Percentiles rank a stretch among this genome's conserved stretches.
phyloP scores from a whole-genome alignment of 2,113 vertebrate genomes.

The Callospermophilus lateralis region DNA sequence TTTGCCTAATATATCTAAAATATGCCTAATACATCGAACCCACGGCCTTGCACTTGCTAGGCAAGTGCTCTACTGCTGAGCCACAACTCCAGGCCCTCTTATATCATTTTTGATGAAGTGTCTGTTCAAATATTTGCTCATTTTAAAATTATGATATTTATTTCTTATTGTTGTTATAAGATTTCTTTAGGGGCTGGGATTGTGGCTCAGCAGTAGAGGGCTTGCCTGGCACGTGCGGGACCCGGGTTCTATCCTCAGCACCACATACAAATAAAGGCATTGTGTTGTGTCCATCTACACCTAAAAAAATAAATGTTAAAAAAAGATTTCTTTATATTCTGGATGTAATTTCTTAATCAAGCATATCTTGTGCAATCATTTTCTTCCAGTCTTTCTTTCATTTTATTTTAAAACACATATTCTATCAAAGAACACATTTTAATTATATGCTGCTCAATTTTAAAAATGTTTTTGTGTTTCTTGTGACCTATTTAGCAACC shows the following conservation, averaged over 20 bases:
- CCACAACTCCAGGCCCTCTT: no score
- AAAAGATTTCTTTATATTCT: neutral
- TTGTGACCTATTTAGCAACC: neutral
- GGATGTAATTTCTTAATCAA: neutral
- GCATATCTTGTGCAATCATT: slow-evolving; percentile 1
- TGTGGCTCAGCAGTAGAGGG: no score
- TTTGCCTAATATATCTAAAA: no score
- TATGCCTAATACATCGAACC: no score
- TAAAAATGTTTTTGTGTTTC: slow-evolving; percentile 18
- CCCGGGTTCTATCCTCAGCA: no score
- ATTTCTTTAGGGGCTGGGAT: neutral
- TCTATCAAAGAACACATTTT: slow-evolving; percentile 16
- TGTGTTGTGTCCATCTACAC: no score
- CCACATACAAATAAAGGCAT: no score
- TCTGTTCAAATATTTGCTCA: neutral
- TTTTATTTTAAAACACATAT: slow-evolving; percentile 39
- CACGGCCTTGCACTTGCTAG: no score
- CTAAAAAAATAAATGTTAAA: no score
- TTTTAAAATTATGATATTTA: neutral
- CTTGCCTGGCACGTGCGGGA: no score
- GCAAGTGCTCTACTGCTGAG: no score
- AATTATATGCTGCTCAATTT: neutral
- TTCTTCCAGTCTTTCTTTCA: neutral
- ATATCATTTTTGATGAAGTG: neutral
- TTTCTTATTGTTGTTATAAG: slow-evolving; percentile 47